A percentile compares a stretch with the other conserved stretches of the same genome.
phyloP scores from a whole-genome alignment of 2,797 vertebrate genomes.

The Tragelaphus oryx region DNA sequence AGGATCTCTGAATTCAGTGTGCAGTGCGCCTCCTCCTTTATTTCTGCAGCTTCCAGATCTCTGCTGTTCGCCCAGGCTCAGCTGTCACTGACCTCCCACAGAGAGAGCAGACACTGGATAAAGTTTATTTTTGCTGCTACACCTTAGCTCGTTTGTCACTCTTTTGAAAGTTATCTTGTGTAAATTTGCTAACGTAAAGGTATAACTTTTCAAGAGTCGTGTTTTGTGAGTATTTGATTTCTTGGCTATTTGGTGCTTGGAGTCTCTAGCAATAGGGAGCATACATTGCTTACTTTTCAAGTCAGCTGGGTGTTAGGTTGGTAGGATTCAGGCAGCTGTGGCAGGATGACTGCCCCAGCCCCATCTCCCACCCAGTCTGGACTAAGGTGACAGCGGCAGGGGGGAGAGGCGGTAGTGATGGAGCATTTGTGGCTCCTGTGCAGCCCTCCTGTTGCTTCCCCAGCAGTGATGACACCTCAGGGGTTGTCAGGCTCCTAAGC shows the following conservation, averaged over 20 bases:
- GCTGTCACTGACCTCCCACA: not conserved
- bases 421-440: not conserved
- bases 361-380: not conserved
- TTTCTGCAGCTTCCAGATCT: not conserved
- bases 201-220: not conserved
- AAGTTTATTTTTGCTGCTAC: constrained; percentile 2
- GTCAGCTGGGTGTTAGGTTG: not conserved
- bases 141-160: not conserved
- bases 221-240: not conserved
- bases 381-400: rapidly evolving
- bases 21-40: not conserved
- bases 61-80: not conserved
- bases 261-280: not conserved
- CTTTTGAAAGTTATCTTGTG: constrained; percentile 20
- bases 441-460: not conserved
- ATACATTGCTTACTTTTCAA: not conserved
- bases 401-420: not conserved
- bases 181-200: not conserved
- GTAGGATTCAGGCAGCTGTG: not conserved
- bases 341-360: not conserved
- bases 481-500: not conserved
- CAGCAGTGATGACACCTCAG: not conserved
- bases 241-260: not conserved
- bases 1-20: not conserved
- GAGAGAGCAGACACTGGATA: not conserved